Evolutionary conservation across 2,797 vertebrate species (phyloP), one percentile per base, ranked within the genome.

Genomic region (Lophotriccus pileatus): DNA sequence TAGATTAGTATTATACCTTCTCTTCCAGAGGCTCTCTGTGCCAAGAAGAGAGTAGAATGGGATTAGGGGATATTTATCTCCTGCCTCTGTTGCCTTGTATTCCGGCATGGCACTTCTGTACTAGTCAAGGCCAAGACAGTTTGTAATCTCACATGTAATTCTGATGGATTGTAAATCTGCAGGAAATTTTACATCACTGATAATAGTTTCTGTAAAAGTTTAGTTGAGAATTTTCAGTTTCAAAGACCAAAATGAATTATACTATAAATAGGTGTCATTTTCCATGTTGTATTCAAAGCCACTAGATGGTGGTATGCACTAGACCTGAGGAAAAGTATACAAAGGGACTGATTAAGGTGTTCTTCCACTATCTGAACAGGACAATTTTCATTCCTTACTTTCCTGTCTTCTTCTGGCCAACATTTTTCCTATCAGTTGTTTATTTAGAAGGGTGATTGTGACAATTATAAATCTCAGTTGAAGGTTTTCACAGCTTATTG

Each of bases 281-380:
- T 44, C 66, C 47, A 10, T 36, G 5, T 63, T 74, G 49, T 46
- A 52, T 16, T 82, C 66, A 50, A 58, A 80, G 60, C 92, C 94
- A 87, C 93, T 94, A 94, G 90, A 91, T 95, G 90, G 90, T 89
- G 84, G 78, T 92, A 56, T 92, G 76, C 52, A 56, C 91, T 63
- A 96, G 81, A 96, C 60, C 89, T 74, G 78, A 92, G 72, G 55
- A 90, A 66, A 80, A 78, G 41, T 14, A 28, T 67, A 37, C 37
- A 66, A 43, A 72, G 10, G 12, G 8, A 55, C 81, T 68, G 83
- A 78, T 84, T 53, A 66, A 88, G 24, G 77, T 90, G 37, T 72
- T 82, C 93, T 53, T 95, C 92, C 10, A 0, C 73, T 55, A 25
- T 12, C 50, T 34, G 62, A 78, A 55, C 12, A 37, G 73, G 77